phyloP scores from a whole-genome alignment of 2,888 invertebrate species.

The Cerceris rybyensis region DNA sequence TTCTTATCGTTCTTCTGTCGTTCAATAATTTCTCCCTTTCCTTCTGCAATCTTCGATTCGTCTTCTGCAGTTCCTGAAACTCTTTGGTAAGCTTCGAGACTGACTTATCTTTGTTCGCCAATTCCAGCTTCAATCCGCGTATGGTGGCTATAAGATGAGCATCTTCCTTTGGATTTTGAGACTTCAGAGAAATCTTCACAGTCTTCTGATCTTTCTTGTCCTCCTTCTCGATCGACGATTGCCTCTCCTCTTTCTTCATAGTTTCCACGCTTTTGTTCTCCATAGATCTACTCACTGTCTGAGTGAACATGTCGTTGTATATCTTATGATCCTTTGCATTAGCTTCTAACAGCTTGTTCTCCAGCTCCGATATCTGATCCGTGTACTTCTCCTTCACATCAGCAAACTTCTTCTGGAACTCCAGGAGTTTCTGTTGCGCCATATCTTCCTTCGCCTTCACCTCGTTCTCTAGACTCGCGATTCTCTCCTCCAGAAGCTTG shows the following conservation, averaged over 20 bases:
- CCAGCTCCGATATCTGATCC: slow-evolving; percentile 83
- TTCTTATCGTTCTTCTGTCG: slow-evolving; percentile 75
- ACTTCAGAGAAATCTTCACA: slow-evolving; percentile 68
- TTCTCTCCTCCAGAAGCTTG: slow-evolving; percentile 88
- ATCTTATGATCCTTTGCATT: slow-evolving; percentile 66
- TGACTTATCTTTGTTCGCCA: slow-evolving; percentile 89
- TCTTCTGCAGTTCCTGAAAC: slow-evolving; percentile 89
- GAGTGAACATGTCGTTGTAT: slow-evolving; percentile 72
- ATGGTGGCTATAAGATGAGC: slow-evolving; percentile 91
- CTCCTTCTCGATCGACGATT: slow-evolving; percentile 59
- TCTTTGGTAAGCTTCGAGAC: slow-evolving; percentile 89
- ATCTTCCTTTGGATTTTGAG: slow-evolving; percentile 86
- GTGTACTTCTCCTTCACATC: slow-evolving; percentile 91
- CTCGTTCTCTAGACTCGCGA: slow-evolving; percentile 87
- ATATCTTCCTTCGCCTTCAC: slow-evolving; percentile 87
- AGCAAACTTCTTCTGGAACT: slow-evolving; percentile 89
- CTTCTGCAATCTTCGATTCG: slow-evolving; percentile 89
- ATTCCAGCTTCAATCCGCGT: slow-evolving; percentile 89
- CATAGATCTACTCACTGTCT: slow-evolving; percentile 67
- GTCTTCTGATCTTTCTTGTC: slow-evolving; percentile 68
- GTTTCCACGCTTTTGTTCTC: slow-evolving; percentile 72
- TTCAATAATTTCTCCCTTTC: slow-evolving; percentile 85
- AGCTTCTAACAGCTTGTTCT: slow-evolving; percentile 69
- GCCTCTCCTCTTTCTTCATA: slow-evolving; percentile 69
- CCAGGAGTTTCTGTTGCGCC: slow-evolving; percentile 87